Base-by-base conservation (phyloP, 1,140 invertebrate species). In the Papilio aristodemus region DNA sequence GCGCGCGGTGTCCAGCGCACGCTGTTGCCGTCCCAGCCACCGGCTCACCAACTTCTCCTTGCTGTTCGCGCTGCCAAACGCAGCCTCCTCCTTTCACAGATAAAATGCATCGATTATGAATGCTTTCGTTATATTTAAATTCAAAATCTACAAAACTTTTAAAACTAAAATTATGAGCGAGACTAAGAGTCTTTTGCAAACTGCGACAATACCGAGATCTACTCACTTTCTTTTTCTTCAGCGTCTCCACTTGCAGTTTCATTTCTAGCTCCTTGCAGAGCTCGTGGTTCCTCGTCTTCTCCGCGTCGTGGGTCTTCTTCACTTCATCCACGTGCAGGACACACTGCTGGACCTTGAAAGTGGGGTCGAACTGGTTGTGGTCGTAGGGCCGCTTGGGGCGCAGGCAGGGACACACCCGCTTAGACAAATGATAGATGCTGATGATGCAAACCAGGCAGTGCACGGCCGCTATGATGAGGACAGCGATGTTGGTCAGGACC, bases 401-500 rank as follows among this genome's bases (percentile, higher is more conserved):
- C 79, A 93, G 91, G 79, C 93, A 94, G 14, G 93, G 89, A 73
- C 93, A 94, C 5, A 94, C 83, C 9, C 91, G 84, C 74, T 90
- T 85, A 19, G 93, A 92, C 25, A 93, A 86, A 74, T 92, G 90
- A 78, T 92, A 93, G 38, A 93, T 92, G 67, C 91, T 90, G 39
- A 93, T 77, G 5, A 92, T 80, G 59, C 93, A 92, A 4, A 92
- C 80, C 19, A 93, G 74, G 76, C 92, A 93, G 79, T 94, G 92
- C 4, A 92, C 74, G 5, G 83, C 81, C 0, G 93, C 90, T 4
- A 92, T 86, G 64, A 93, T 85, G 9, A 94, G 89, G n/a, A 94
- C 75, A 0, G 91, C 93, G 27, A 93, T 86, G 78, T 94, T 94
- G 4, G 92, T 85, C 4, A 93, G 75, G 25, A 94, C 91, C 0